Conservation (phyloP, 2,113 vertebrate genomes). For the Lepus timidus region DNA sequence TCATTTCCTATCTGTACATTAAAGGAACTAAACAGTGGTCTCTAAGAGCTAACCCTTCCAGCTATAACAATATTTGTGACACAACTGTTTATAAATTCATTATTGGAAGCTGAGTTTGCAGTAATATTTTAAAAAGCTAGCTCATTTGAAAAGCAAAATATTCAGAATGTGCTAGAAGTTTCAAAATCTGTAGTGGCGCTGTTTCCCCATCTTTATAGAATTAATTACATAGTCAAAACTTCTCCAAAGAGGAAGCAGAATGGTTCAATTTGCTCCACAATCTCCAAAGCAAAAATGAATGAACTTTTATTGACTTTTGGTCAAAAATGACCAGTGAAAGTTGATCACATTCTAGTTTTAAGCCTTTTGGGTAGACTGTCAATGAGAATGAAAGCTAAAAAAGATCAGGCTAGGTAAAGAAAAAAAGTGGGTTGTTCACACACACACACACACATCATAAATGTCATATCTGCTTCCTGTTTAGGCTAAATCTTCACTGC, state of each 20-base stretch:
- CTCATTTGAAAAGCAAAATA: slow-evolving; percentile 37
- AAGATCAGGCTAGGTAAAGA: neutral
- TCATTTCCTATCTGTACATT: neutral
- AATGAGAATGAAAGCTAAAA: neutral
- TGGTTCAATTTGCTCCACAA: neutral
- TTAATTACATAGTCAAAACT: neutral
- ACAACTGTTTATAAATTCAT: neutral
- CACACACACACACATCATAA: rapidly evolving
- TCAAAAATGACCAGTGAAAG: neutral
- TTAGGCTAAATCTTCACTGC: neutral
- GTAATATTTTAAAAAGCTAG: slow-evolving; percentile 17
- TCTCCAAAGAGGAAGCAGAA: slow-evolving; percentile 18
- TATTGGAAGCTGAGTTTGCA: neutral
- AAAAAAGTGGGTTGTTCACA: neutral
- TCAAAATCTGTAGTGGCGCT: neutral
- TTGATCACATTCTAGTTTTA: neutral
- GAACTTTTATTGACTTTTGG: slow-evolving; percentile 10
- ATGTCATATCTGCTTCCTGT: neutral
- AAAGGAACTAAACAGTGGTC: neutral
- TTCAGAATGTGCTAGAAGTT: neutral
- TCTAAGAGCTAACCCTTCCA: neutral
- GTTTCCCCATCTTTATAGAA: neutral
- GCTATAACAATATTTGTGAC: neutral
- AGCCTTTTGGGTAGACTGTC: neutral
- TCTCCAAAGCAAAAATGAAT: slow-evolving; percentile 1